Conservation (phyloP, 2,888 invertebrate genomes). For the Allacma fusca region DNA sequence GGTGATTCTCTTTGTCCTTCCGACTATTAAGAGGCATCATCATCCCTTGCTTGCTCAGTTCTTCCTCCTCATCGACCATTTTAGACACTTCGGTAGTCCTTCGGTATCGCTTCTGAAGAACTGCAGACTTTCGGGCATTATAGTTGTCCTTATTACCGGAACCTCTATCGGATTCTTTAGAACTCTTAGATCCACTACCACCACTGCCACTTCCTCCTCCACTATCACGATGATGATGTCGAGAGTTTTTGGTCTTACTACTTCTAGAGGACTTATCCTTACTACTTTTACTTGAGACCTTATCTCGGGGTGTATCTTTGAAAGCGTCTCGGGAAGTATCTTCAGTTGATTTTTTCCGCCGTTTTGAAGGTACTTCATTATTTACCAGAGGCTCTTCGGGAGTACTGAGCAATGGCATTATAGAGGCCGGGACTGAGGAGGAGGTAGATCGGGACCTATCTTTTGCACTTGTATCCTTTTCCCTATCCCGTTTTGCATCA, state of each 20-base stretch:
- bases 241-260: constrained; percentile 15
- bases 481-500: neutral
- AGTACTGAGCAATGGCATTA: neutral
- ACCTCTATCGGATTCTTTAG: constrained; percentile 2
- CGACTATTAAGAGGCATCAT: constrained; percentile 4
- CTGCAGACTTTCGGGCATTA: constrained; percentile 32
- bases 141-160: constrained; percentile 12
- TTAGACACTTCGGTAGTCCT: constrained; percentile 15
- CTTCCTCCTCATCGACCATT: constrained; percentile 37
- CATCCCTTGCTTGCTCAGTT: neutral
- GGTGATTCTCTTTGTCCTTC: constrained; percentile 37
- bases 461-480: constrained; percentile 9
- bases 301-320: constrained; percentile 27
- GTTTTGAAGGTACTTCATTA: constrained; percentile 21
- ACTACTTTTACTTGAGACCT: neutral
- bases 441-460: neutral
- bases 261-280: constrained; percentile 13
- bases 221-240: neutral
- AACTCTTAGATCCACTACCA: neutral
- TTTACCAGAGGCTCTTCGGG: neutral
- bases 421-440: too few relatives aligned
- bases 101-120: constrained; percentile 29
- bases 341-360: constrained; percentile 30
- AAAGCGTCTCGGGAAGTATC: too few relatives aligned
- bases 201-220: neutral